phyloP scores from a whole-genome alignment of 2,113 vertebrate species.

The Corapipo altera region DNA sequence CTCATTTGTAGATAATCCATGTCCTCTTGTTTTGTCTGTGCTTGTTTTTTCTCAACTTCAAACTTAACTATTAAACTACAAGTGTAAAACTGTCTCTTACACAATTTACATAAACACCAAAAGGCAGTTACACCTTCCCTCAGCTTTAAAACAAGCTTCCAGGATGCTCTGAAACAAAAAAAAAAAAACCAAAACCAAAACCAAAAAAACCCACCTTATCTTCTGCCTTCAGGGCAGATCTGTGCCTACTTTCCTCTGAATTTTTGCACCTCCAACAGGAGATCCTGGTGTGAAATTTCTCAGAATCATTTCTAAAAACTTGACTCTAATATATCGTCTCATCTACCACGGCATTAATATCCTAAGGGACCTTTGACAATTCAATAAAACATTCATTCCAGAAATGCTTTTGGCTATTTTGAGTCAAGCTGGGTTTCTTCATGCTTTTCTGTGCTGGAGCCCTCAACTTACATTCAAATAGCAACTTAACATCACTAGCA shows the following conservation, averaged over 20 bases:
- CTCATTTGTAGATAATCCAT: conserved; percentile 21
- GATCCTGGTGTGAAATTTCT: background rate
- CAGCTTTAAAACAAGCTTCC: background rate
- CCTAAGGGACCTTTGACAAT: conserved; percentile 34
- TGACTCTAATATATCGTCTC: background rate
- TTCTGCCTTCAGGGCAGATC: background rate
- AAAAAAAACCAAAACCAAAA: background rate
- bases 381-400: conserved; percentile 25
- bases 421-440: background rate
- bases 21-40: background rate
- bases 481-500: background rate
- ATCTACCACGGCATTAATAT: background rate
- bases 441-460: background rate
- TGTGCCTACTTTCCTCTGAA: background rate
- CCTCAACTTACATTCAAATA: background rate
- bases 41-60: conserved; percentile 30
- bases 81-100: background rate
- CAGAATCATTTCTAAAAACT: background rate
- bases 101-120: conserved; percentile 35
- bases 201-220: background rate
- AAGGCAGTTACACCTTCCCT: background rate
- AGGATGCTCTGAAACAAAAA: background rate
- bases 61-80: conserved; percentile 11
- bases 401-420: conserved; percentile 27
- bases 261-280: background rate